A percentile compares a stretch with the other conserved stretches of the same genome.
These are phyloP conservation scores for Drepana arcuata DNA, from an alignment of 1,140 invertebrate species.

Conservation along the genomic window DNA sequence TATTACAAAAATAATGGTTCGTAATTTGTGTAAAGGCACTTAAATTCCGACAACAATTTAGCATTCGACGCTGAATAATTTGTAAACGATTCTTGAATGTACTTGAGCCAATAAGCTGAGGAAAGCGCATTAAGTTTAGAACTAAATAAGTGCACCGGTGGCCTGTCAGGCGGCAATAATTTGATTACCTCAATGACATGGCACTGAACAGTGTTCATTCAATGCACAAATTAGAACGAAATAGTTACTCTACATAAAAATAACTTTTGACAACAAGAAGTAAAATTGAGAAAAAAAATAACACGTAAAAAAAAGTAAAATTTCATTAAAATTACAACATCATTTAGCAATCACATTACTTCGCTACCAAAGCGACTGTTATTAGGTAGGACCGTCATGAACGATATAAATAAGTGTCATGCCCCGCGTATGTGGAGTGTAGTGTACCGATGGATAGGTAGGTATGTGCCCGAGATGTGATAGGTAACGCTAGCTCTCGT, in stretches of 20 bases:
- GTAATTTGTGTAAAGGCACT: conserved; percentile 30
- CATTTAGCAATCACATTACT: no score
- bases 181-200: conserved; percentile 54
- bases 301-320: no score
- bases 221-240: conserved; percentile 29
- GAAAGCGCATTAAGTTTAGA: conserved; percentile 29
- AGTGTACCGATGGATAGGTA: conserved; percentile 13
- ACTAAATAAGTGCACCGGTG: conserved; percentile 39
- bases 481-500: conserved; percentile 62
- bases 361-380: no score
- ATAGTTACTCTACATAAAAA: no score
- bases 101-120: conserved; percentile 8
- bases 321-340: no score
- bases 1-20: conserved; percentile 28
- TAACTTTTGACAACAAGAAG: no score
- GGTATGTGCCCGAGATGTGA: conserved; percentile 39
- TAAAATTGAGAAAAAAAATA: no score
- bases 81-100: conserved; percentile 9
- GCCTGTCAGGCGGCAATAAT: conserved; percentile 45
- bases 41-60: conserved; percentile 13
- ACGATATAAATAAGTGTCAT: conserved; percentile 11
- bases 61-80: conserved; percentile 18
- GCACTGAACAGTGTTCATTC: no score
- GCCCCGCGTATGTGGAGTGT: conserved; percentile 6
- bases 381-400: no score